Evolutionary conservation across 2,888 invertebrate species (phyloP).

Genomic region (Psylliodes chrysocephalus): DNA sequence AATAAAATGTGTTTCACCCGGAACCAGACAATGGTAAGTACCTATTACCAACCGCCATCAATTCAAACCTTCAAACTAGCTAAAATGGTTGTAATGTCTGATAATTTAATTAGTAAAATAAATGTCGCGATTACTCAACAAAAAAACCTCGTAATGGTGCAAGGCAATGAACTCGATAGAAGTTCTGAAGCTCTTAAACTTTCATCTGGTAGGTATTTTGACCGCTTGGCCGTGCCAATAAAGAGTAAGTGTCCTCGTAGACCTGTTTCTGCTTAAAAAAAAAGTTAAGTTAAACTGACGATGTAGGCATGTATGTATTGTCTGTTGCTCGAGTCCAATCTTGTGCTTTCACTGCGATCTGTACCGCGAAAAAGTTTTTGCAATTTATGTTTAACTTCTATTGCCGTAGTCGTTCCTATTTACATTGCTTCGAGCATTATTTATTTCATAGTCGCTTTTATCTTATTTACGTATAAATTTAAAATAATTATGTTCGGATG

Average conservation of each 20-base stretch:
- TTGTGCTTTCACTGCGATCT: neutral
- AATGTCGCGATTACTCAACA: neutral
- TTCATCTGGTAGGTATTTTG: neutral
- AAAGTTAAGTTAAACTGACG: neutral
- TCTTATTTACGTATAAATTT: too few species aligned
- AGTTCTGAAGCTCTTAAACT: neutral
- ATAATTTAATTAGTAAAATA: neutral
- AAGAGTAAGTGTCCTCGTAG: slow-evolving; percentile 2
- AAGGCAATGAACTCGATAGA: neutral
- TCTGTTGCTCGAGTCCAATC: neutral
- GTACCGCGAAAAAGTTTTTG: neutral
- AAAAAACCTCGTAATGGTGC: neutral
- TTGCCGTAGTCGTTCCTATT: neutral
- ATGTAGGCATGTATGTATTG: neutral
- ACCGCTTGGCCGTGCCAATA: neutral
- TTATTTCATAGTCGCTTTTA: too few species aligned
- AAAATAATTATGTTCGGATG: too few species aligned
- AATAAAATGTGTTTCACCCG: too few species aligned
- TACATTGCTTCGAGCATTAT: too few species aligned
- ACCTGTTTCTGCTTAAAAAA: neutral
- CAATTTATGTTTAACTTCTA: neutral
- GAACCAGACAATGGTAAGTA: too few species aligned
- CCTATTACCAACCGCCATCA: too few species aligned
- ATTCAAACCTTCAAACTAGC: too few species aligned
- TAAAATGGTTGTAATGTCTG: neutral